Evolutionary conservation across 2,888 invertebrate genomes (phyloP).

Genomic region (Imbricaverruca yamaguchii): DNA sequence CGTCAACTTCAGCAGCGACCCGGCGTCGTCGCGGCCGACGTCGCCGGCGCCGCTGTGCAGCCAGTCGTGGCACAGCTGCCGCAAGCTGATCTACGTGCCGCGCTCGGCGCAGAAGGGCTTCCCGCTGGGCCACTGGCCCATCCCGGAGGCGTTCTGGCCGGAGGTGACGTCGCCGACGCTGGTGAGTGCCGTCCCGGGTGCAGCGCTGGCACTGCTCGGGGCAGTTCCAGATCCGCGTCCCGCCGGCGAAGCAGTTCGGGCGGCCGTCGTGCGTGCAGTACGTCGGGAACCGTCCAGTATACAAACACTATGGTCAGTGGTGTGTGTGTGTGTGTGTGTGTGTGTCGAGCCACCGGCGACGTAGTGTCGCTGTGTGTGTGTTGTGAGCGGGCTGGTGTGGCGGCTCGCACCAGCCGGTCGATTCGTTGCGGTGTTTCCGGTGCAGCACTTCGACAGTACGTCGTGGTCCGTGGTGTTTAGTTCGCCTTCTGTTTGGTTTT

Average conservation of each 20-base stretch:
- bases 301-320: too few relatives aligned
- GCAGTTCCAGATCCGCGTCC: too few relatives aligned
- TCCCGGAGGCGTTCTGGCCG: slow-evolving; percentile 97
- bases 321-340: too few relatives aligned
- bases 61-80: slow-evolving; percentile 68
- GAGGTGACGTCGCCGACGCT: slow-evolving; percentile 77
- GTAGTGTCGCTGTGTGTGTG: not conserved
- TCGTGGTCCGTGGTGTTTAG: too few relatives aligned
- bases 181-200: slow-evolving; percentile 41
- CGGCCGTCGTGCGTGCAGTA: too few relatives aligned
- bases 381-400: not conserved
- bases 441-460: too few relatives aligned
- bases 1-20: slow-evolving; percentile 26
- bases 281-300: too few relatives aligned
- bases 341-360: too few relatives aligned
- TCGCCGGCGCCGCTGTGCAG: slow-evolving; percentile 22
- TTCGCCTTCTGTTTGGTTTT: too few relatives aligned
- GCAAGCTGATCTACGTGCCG: slow-evolving; percentile 84
- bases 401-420: too few relatives aligned
- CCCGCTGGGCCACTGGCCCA: slow-evolving; percentile 94
- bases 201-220: not conserved
- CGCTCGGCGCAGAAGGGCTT: slow-evolving; percentile 81
- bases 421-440: too few relatives aligned
- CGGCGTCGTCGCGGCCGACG: slow-evolving; percentile 12
- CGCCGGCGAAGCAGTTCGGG: too few relatives aligned